These are phyloP conservation scores for Arctocebus calabarensis DNA, from an alignment of 2,797 vertebrate genomes.

Conservation along the genomic window DNA sequence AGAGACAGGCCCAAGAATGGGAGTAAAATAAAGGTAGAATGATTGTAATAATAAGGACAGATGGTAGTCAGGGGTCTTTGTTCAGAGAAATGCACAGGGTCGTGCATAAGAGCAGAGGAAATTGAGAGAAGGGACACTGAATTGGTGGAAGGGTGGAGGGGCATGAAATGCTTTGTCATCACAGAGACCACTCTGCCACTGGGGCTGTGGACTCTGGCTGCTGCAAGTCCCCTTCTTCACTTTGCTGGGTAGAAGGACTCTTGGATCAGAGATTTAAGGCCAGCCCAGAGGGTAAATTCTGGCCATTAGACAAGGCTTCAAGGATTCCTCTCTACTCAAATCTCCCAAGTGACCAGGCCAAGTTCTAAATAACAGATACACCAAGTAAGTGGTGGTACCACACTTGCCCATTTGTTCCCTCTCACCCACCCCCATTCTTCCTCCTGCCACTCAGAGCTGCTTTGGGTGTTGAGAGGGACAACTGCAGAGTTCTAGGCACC, in stretches of 20 bases:
- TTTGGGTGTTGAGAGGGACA: neutral
- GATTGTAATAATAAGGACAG: neutral
- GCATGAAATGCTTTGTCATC: neutral
- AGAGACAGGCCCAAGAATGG: neutral
- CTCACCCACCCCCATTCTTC: neutral
- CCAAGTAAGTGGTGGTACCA: neutral
- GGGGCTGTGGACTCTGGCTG: neutral
- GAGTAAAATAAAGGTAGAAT: neutral
- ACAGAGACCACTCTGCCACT: neutral
- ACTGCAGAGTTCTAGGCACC: neutral
- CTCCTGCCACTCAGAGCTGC: neutral
- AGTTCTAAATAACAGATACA: neutral
- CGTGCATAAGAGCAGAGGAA: neutral
- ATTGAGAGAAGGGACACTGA: neutral
- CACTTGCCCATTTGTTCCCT: neutral
- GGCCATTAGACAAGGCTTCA: neutral
- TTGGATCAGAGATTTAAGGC: neutral
- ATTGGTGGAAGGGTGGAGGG: neutral
- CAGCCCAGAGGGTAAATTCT: neutral
- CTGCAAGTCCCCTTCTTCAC: neutral
- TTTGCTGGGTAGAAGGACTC: neutral
- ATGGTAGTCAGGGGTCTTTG: neutral
- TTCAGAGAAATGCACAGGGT: neutral
- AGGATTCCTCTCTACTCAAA: neutral
- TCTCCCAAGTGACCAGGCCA: neutral